Base-by-base conservation (phyloP, 2,888 invertebrate genomes). In the Ophion obscuratus region DNA sequence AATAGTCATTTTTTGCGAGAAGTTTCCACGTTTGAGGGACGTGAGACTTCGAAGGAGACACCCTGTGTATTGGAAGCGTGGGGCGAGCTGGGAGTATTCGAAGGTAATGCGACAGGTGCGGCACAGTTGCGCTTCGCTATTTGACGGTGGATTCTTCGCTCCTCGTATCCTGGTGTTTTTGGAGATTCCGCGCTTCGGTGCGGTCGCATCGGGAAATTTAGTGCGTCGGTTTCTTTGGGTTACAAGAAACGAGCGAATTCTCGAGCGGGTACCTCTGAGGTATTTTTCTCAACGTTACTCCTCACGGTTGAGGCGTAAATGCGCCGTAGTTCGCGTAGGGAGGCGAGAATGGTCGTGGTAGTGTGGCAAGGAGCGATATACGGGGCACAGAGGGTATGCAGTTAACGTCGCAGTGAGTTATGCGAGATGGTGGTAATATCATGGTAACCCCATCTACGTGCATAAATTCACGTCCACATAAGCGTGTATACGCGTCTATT, bases 241-340 rank as follows among this genome's bases (percentile, higher is more conserved):
- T 27, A 44, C 6, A 27, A 31, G 17, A 64, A 64, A 10, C 20
- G 47, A 66, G 57, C 11, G 53, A 76, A 67, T 20, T 36, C 20
- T 47, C 61, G 71, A 76, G 64, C 78, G 85, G 83, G 85, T 80
- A 83, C 80, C 80, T 70, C 75, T 67, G 80, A 24, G 53, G 24
- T 83, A 53, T 80, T 61, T 74, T 85, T 85, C 78, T 80, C 59
- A 76, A 83, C 82, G 83, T 85, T 57, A 24, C 53, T 20, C 64
- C 36, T 64, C 17, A 31, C 36, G 57, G 64, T 80, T 57, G 73
- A 64, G 66, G 64, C 40, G 31, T 20, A 73, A 73, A 57, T 53
- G 73, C 64, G 71, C 66, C 40, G 53, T 66, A 73, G 80, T 59
- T 53, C 20, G 9, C 11, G 53, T 11, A 62, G 24, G 57, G 47